These are phyloP conservation scores for Tamandua tetradactyla DNA, from an alignment of 2,797 vertebrate genomes.

Conservation along the genomic window DNA sequence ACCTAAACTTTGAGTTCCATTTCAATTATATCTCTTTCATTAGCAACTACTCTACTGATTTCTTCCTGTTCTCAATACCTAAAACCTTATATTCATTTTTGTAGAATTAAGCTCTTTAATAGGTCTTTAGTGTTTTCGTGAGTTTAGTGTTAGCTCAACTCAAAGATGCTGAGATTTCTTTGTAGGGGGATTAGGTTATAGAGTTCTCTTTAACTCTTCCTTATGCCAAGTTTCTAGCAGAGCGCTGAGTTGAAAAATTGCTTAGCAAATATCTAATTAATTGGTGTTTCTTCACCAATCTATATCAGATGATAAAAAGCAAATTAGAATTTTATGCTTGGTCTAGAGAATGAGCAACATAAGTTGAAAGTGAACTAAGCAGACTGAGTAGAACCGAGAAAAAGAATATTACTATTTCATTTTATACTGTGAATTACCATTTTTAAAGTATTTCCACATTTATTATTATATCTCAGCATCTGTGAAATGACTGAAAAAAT, in stretches of 20 bases:
- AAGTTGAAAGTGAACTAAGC: neutral
- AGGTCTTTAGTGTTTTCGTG: neutral
- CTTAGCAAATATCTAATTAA: constrained; percentile 36
- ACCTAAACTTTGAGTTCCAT: neutral
- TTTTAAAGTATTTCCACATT: constrained; percentile 27
- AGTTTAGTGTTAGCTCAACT: neutral
- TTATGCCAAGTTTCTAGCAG: neutral
- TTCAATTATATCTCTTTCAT: constrained; percentile 2
- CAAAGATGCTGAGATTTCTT: constrained; percentile 5
- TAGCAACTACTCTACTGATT: neutral
- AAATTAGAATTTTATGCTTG: constrained; percentile 31
- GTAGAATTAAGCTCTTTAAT: constrained; percentile 9
- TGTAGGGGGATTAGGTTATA: neutral
- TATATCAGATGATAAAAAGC: neutral
- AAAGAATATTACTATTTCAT: neutral
- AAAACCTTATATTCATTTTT: neutral
- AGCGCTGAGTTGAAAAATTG: neutral
- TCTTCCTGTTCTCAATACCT: neutral
- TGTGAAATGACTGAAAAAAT: constrained; percentile 13
- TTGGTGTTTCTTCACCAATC: neutral
- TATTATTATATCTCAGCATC: neutral
- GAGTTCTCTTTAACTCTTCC: neutral
- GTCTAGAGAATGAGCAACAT: neutral
- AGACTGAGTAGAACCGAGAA: neutral
- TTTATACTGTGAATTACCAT: constrained; percentile 3